Percentiles rank a stretch among this genome's conserved stretches.
phyloP scores from a whole-genome alignment of 2,797 vertebrate genomes.

The Mionectes olivaceus region DNA sequence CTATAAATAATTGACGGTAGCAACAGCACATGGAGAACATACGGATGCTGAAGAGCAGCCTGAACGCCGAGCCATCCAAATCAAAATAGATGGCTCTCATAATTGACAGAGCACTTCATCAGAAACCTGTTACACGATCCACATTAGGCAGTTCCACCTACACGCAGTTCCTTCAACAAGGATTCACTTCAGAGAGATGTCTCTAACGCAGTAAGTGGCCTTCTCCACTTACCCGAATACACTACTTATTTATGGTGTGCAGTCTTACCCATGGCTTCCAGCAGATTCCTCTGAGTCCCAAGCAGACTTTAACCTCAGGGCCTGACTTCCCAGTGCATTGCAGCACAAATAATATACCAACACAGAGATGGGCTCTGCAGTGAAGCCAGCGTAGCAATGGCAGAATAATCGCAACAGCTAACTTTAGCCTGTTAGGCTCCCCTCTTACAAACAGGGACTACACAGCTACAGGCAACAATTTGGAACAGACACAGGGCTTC shows the following conservation, averaged over 20 bases:
- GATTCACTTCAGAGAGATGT: not conserved
- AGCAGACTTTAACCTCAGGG: not conserved
- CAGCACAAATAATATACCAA: not conserved
- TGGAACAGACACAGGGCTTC: not conserved
- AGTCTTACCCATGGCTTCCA: not conserved
- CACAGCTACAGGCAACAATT: accelerated
- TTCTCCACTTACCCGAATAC: not conserved
- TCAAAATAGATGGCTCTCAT: not conserved
- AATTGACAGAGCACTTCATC: not conserved
- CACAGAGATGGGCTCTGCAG: not conserved
- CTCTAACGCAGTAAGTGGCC: not conserved
- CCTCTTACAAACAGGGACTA: not conserved
- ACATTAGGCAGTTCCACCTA: not conserved
- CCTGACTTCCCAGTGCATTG: not conserved
- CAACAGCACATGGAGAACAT: not conserved
- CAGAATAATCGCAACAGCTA: not conserved
- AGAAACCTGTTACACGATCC: constrained; percentile 3
- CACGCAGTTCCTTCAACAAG: not conserved
- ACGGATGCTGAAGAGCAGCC: not conserved
- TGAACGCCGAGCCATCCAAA: not conserved
- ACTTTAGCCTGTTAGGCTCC: not conserved
- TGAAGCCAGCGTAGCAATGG: not conserved
- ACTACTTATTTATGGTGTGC: not conserved
- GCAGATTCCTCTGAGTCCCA: not conserved
- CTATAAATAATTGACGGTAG: not conserved